These are phyloP conservation scores for Cryptotis parvus DNA, from an alignment of 2,113 vertebrate genomes.

Conservation along the genomic window DNA sequence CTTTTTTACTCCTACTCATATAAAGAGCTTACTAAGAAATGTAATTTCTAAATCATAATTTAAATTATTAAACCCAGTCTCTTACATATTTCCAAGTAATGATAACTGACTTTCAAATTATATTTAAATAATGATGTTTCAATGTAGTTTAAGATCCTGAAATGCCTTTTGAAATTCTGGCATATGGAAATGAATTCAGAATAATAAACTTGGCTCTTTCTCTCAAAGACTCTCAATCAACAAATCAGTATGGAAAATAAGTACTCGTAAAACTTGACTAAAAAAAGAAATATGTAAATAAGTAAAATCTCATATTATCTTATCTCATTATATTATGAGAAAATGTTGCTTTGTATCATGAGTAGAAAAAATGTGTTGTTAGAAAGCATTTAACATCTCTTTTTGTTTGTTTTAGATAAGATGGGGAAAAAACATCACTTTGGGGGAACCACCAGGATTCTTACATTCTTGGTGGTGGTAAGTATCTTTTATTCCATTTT, in stretches of 20 bases:
- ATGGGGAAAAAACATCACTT: slow-evolving; percentile 99
- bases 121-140: neutral
- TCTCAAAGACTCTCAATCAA: slow-evolving; percentile 16
- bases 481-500: slow-evolving; percentile 84
- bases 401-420: slow-evolving; percentile 93
- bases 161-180: slow-evolving; percentile 32
- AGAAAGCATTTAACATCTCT: slow-evolving; percentile 70
- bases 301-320: slow-evolving; percentile 25
- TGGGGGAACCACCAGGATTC: slow-evolving; percentile 99
- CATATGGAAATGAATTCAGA: slow-evolving; percentile 8
- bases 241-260: neutral
- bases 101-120: neutral
- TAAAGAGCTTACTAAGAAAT: slow-evolving; percentile 27
- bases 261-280: neutral
- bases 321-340: slow-evolving; percentile 36
- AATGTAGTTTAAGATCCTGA: neutral
- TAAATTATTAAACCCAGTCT: neutral
- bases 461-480: slow-evolving; percentile 99
- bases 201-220: neutral
- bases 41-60: neutral
- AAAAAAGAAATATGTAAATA: slow-evolving; percentile 42
- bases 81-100: slow-evolving; percentile 20
- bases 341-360: slow-evolving; percentile 47
- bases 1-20: neutral
- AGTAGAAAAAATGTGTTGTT: neutral